Conservation (phyloP, 2,888 invertebrate genomes). For the Harpalus rubripes region DNA sequence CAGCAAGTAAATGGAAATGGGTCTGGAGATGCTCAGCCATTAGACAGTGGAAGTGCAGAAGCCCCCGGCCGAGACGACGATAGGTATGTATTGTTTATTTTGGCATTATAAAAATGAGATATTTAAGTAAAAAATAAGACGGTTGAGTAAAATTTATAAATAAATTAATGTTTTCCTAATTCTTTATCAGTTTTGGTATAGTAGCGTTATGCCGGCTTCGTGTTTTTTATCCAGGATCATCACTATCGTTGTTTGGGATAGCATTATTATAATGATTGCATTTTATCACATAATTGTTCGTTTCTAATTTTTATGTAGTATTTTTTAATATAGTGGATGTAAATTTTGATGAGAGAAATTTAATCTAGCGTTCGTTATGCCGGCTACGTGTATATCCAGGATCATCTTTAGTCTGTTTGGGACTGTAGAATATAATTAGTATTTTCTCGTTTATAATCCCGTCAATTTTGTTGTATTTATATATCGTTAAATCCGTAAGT, state of each 20-base stretch:
- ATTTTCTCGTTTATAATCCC: conserved; percentile 40
- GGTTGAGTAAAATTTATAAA: conserved; percentile 60
- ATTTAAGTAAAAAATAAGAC: conserved; percentile 35
- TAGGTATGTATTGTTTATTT: conserved; percentile 80
- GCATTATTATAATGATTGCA: conserved; percentile 23
- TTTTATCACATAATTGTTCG: conserved; percentile 49
- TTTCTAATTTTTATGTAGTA: conserved; percentile 61
- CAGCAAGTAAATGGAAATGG: conserved; percentile 79
- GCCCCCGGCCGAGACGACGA: conserved; percentile 90
- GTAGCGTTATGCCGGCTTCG: conserved; percentile 66
- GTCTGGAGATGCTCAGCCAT: conserved; percentile 83
- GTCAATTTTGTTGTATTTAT: conserved; percentile 60
- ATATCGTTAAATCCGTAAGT: conserved; percentile 58
- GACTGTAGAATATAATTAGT: conserved; percentile 60
- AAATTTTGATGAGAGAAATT: conserved; percentile 56
- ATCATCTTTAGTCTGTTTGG: conserved; percentile 60
- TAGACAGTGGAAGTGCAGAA: conserved; percentile 86
- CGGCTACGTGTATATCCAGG: conserved; percentile 65
- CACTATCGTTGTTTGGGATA: conserved; percentile 64
- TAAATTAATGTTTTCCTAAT: conserved; percentile 46
- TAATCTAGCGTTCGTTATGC: conserved; percentile 62
- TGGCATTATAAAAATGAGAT: conserved; percentile 11
- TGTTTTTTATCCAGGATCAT: conserved; percentile 67
- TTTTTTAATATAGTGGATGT: conserved; percentile 62
- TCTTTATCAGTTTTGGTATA: conserved; percentile 53